These are phyloP conservation scores for Loris lydekkerianus DNA, from an alignment of 2,797 vertebrate species.

Conservation along the genomic window DNA sequence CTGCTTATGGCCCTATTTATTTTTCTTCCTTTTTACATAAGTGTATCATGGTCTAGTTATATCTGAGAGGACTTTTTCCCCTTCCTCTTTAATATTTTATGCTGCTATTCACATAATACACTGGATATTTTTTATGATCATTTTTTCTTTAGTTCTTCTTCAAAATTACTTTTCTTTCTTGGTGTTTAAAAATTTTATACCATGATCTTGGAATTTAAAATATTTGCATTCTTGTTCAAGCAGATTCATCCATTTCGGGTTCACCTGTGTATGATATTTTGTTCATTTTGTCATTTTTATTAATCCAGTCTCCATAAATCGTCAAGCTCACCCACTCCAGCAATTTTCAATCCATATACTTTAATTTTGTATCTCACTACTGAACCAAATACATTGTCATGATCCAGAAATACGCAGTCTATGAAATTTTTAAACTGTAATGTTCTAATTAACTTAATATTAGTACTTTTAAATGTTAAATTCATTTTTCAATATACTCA, in stretches of 20 bases:
- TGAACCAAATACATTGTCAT: not conserved
- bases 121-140: not conserved
- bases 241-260: not conserved
- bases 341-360: constrained; percentile 5
- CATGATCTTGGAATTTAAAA: not conserved
- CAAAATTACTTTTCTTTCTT: not conserved
- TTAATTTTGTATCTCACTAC: not conserved
- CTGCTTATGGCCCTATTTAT: not conserved
- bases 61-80: not conserved
- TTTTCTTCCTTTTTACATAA: not conserved
- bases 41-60: not conserved
- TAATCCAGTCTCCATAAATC: not conserved
- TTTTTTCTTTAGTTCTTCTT: not conserved
- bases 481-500: not conserved
- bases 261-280: not conserved
- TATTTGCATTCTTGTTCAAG: not conserved
- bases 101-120: not conserved
- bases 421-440: not conserved
- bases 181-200: not conserved
- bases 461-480: not conserved
- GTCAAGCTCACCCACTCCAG: not conserved
- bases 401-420: not conserved
- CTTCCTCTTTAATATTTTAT: not conserved
- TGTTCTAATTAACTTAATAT: not conserved
- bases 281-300: not conserved